phyloP scores from a whole-genome alignment of 1,140 invertebrate species.

The Akabosia matsudoensis region DNA sequence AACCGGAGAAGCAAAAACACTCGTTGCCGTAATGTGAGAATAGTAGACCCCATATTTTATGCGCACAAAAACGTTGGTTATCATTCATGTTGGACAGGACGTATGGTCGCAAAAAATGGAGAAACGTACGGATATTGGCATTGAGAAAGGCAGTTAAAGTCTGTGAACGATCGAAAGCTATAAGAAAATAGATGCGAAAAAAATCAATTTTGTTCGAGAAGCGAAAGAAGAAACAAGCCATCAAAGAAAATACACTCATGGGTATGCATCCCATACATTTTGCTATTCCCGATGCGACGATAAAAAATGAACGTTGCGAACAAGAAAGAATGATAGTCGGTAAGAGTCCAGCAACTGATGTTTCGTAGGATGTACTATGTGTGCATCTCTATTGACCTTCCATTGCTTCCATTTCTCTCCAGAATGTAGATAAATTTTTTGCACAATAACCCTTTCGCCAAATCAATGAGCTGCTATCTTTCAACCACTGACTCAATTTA shows the following conservation, averaged over 20 bases:
- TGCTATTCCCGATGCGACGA: not conserved
- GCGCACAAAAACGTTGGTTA: not conserved
- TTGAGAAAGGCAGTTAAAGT: not conserved
- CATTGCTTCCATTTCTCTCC: not conserved
- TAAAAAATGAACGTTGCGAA: not conserved
- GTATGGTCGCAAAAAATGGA: not conserved
- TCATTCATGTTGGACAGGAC: not conserved
- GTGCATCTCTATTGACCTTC: not conserved
- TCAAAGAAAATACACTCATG: conserved; percentile 16
- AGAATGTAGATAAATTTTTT: not conserved
- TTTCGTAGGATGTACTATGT: not conserved
- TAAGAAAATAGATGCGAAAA: conserved; percentile 8
- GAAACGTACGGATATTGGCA: not conserved
- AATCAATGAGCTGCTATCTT: not conserved
- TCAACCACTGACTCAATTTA: not conserved
- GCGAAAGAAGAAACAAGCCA: conserved; percentile 1
- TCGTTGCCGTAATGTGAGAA: not conserved
- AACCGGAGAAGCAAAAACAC: not conserved
- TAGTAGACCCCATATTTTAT: not conserved
- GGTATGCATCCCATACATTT: not conserved
- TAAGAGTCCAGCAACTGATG: not conserved
- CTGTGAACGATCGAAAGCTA: not conserved
- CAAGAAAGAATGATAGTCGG: not conserved
- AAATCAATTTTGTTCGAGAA: conserved; percentile 9
- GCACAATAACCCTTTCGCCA: not conserved